Percentiles rank a stretch among this genome's conserved stretches.
Conservation (phyloP, 2,888 invertebrate species). For the Frankliniella intonsa region DNA sequence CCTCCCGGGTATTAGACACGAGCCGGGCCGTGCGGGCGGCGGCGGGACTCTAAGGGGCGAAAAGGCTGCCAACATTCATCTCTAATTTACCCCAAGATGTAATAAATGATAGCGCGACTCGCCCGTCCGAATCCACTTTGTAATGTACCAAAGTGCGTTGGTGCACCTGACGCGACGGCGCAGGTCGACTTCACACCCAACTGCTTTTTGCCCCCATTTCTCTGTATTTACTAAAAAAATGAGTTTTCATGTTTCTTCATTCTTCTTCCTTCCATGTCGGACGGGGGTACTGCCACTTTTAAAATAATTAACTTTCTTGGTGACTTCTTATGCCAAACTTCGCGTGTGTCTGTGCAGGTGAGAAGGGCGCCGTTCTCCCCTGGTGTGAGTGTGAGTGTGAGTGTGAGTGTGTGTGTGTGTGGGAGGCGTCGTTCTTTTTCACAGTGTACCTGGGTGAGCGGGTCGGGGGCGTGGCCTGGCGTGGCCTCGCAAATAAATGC, state of each 20-base stretch:
- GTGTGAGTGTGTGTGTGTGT: not conserved
- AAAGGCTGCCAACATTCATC: conserved; percentile 10
- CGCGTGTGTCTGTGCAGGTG: not conserved
- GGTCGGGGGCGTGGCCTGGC: not conserved
- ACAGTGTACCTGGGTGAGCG: not conserved
- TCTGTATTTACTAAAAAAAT: too few species aligned
- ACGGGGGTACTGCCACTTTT: too few species aligned
- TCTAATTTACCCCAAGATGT: conserved; percentile 11
- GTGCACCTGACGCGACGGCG: too few species aligned
- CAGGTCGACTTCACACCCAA: too few species aligned
- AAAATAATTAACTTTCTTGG: too few species aligned
- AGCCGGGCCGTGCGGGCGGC: too few species aligned
- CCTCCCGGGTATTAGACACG: too few species aligned
- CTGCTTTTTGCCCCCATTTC: too few species aligned
- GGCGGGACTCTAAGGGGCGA: too few species aligned
- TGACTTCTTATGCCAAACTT: too few species aligned
- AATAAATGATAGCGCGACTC: conserved; percentile 8
- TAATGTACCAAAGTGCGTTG: not conserved
- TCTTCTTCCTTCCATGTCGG: too few species aligned
- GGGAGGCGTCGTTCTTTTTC: not conserved
- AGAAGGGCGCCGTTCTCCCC: not conserved
- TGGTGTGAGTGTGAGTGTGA: not conserved
- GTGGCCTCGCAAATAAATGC: not conserved
- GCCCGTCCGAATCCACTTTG: conserved; percentile 23
- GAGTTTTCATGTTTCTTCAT: too few species aligned